Evolutionary conservation across 2,888 invertebrate genomes (phyloP), one percentile per base, ranked within the genome.

Genomic region (Girardia tigrina): DNA sequence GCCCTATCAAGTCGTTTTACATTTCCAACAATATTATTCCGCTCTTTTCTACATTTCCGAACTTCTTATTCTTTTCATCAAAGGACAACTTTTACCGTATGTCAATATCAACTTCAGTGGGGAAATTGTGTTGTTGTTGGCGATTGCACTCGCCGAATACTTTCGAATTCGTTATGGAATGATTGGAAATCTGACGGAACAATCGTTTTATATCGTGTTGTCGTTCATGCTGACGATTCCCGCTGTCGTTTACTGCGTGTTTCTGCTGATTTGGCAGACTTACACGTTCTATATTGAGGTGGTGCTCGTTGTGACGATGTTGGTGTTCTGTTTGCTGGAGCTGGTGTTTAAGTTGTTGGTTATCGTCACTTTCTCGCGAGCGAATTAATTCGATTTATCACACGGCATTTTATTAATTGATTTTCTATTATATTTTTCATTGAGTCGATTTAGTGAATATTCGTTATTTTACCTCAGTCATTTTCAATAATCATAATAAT

Each of bases 41-140:
- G 56, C 56, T 12, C 23, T 56, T 20, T 56, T 56, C 23, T 56
- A 8, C 23, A 56, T 56, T 8, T 56, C 56, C 23, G 56, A 56
- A n/a, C 56, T 56, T 12, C n/a, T 56, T 6, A 56, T 56, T 12
- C 56, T 56, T 56, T 56, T 56, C 23, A 56, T 56, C n/a, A 56
- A 56, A 16, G 4, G 56, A 4, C 56, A 56, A 56, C n/a, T 56
- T 56, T n/a, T 56, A 56, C 56, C 56, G 4, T 56, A 56, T 56
- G 56, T 56, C n/a, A 56, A n/a, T 56, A 23, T 56, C 6, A 56
- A 56, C 23, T 56, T 56, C 23, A 56, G 56, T 56, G 56, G 56
- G n/a, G 56, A 56, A 56, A 56, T 56, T 56, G 56, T 56, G 2
- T n/a, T 56, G n/a, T 56, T 56, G n/a, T 56, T 56, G n/a, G 56